Conservation (phyloP, 2,113 vertebrate genomes). For the Forbesichthys papilliferus region DNA sequence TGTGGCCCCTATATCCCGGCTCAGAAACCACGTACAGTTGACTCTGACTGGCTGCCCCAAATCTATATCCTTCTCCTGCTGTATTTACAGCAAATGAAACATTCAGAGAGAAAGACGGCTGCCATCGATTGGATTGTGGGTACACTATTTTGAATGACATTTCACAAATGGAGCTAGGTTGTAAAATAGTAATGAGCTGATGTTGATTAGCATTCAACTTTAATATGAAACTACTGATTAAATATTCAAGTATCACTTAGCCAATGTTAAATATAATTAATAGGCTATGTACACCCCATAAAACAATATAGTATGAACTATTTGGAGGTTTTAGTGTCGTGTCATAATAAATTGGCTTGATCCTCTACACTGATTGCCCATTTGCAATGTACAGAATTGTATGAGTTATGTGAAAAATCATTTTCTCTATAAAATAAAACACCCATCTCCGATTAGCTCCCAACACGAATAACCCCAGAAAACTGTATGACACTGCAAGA, state of each 20-base stretch:
- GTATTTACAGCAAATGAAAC: conserved; percentile 81
- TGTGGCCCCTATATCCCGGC: conserved; percentile 44
- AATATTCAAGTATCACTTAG: conserved; percentile 66
- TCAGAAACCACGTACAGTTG: conserved; percentile 59
- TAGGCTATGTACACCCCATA: conserved; percentile 34
- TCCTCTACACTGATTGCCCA: neutral
- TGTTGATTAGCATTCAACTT: conserved; percentile 71
- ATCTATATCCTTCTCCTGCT: conserved; percentile 75
- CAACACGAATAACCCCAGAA: neutral
- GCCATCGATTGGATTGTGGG: conserved; percentile 76
- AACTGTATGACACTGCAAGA: neutral
- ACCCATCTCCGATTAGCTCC: neutral
- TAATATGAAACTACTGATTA: conserved; percentile 68
- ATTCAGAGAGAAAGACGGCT: conserved; percentile 72
- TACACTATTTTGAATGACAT: conserved; percentile 75
- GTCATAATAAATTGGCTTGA: conserved; percentile 3
- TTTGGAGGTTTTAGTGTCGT: neutral
- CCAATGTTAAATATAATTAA: conserved; percentile 57
- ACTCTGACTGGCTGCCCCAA: conserved; percentile 56
- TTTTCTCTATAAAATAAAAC: neutral
- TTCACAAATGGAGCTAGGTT: conserved; percentile 71
- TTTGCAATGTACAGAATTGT: too few species aligned
- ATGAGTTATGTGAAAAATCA: too few species aligned
- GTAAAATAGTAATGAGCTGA: conserved; percentile 73
- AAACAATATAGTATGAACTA: conserved; percentile 34